A percentile compares a stretch with the other conserved stretches of the same genome.
Conservation (phyloP, 2,113 vertebrate genomes). For the Heterotilapia buettikoferi region DNA sequence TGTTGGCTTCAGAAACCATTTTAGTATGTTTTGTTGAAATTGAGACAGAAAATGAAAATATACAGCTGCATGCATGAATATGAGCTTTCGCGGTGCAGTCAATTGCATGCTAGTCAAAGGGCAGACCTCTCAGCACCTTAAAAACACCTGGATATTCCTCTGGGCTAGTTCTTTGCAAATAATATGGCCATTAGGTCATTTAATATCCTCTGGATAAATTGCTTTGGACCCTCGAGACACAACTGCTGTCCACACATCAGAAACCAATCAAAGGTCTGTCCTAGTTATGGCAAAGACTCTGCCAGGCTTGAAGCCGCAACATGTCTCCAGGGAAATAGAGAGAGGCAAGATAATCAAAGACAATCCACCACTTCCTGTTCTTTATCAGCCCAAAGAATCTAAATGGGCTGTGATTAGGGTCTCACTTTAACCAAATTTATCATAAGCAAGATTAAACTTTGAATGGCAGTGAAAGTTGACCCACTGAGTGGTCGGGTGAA, state of each 20-base stretch:
- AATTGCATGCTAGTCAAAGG: background rate
- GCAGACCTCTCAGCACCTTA: background rate
- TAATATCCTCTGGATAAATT: slow-evolving; percentile 68
- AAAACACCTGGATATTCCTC: slow-evolving; percentile 13
- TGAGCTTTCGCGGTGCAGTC: background rate
- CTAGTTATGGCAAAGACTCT: slow-evolving; percentile 15
- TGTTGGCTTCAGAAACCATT: background rate
- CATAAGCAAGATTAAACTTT: background rate
- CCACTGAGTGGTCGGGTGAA: background rate
- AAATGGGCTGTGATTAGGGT: slow-evolving; percentile 9
- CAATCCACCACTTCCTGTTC: slow-evolving; percentile 51
- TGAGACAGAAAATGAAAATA: background rate
- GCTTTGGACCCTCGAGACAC: slow-evolving; percentile 38
- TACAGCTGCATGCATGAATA: background rate
- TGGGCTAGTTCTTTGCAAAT: slow-evolving; percentile 43
- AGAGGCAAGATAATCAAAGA: slow-evolving; percentile 66
- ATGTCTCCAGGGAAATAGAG: slow-evolving; percentile 58
- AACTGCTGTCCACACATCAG: slow-evolving; percentile 58
- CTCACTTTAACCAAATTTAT: slow-evolving; percentile 14
- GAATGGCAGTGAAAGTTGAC: background rate
- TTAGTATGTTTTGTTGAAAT: background rate
- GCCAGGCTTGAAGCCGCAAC: slow-evolving; percentile 43
- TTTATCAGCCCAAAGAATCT: slow-evolving; percentile 41
- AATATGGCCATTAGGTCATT: slow-evolving; percentile 65
- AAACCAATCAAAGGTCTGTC: slow-evolving; percentile 60